A percentile compares a stretch with the other conserved stretches of the same genome.
Conservation (phyloP, 2,888 invertebrate genomes). For the Malthinus seriepunctatus region DNA sequence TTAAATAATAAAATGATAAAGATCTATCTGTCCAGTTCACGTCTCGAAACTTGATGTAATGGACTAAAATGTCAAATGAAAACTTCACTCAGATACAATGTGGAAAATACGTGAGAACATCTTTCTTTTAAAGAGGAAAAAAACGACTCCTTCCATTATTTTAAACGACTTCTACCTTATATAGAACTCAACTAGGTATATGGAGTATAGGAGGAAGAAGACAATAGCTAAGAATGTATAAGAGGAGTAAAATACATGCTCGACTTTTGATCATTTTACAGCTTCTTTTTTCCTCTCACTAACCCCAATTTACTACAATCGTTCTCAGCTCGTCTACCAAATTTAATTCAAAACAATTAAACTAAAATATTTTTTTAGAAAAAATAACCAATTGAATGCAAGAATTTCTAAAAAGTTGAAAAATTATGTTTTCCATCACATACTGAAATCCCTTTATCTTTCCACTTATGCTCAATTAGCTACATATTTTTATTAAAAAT, state of each 20-base stretch:
- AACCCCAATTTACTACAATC: too few relatives aligned
- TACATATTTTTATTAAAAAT: too few relatives aligned
- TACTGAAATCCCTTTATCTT: too few relatives aligned
- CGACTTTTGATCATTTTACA: conserved; percentile 2
- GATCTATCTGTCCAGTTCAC: neutral
- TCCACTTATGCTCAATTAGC: too few relatives aligned
- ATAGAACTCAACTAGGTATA: neutral
- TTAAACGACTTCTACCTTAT: conserved; percentile 7
- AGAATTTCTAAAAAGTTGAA: too few relatives aligned
- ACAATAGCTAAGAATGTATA: conserved; percentile 6
- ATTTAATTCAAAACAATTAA: too few relatives aligned
- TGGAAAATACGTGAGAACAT: conserved; percentile 3
- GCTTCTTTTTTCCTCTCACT: neutral
- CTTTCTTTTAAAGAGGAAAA: neutral
- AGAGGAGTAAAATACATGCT: too few relatives aligned
- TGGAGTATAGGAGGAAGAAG: neutral
- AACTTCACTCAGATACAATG: conserved; percentile 2
- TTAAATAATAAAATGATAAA: too few relatives aligned
- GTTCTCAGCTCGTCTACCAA: too few relatives aligned
- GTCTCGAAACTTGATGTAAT: neutral
- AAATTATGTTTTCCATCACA: too few relatives aligned
- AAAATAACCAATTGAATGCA: too few relatives aligned
- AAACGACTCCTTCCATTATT: conserved; percentile 5
- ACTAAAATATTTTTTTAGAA: too few relatives aligned
- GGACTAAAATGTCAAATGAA: conserved; percentile 5